Base-by-base conservation (phyloP, 2,113 vertebrate species). In the Seriola aureovittata region DNA sequence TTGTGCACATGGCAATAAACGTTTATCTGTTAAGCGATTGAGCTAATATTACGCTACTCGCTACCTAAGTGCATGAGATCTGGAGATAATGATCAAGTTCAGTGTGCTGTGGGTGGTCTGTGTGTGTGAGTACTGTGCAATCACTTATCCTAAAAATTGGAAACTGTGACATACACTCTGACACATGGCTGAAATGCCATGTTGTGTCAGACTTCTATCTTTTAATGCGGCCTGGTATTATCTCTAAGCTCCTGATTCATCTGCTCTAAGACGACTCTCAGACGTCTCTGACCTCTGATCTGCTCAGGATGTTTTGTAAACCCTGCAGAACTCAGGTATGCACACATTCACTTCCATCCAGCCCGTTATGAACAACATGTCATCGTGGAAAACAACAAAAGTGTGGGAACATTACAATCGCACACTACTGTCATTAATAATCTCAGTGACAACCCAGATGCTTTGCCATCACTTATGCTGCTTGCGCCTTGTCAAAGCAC, bases 401-500 rank as follows among this genome's bases (percentile, higher is more conserved):
- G 68, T 21, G 69, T 63, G 82, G 73, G 82, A 90, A 78, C 78
- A 64, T 69, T 57, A 80, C 74, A 77, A 58, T 74, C 46, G 66
- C 71, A 65, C 36, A 23, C 13, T 1, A 1, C 69, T 59, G 87
- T 82, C 78, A 58, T 85, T 78, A 82, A 91, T 86, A 86, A 88
- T 87, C 70, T 89, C 72, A 65, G 54, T 82, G 91, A 88, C 87
- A 81, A 62, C 59, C 52, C 69, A 42, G 66, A 82, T 65, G 78
- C 81, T 63, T 67, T 55, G 32, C 72, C 58, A 19, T 84, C 16
- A 9, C 71, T 78, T 82, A 82, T 78, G 48, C 57, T 38, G 38
- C 67, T 79, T 46, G 23, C 23, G 68, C 63, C 91, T 85, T 87
- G 88, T 91, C 87, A 84, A 87, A 91, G 84, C 85, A 75, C 40